Evolutionary conservation across 2,888 invertebrate species (phyloP), one percentile per base, ranked within the genome.

Genomic region (Rhodophaea formosa): DNA sequence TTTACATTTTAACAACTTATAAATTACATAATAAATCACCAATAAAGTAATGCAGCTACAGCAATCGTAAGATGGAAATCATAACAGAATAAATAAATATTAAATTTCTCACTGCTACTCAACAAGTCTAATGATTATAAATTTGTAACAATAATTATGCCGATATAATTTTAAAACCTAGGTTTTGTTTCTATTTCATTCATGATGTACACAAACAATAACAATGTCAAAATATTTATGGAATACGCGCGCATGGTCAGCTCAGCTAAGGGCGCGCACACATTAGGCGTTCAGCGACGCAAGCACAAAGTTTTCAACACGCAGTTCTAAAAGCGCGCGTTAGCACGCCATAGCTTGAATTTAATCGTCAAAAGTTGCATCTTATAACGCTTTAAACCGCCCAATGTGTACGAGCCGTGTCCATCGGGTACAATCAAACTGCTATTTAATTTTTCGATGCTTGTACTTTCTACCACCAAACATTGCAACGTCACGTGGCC

Each of bases 1-100:
- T 89, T 90, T 90, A 90, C 87, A 90, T 84, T 88, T 86, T 88
- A 90, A 90, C 90, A 90, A 91, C 89, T 90, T 90, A 91, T 82
- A 77, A 86, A 90, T 87, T 88, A 90, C 82, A 82, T 83, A 87
- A 88, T 87, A 85, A 84, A 87, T 89, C 88, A 89, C 85, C 84
- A 83, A 83, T 82, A 83, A 88, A 86, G 80, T 85, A 86, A 89
- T 86, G 86, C 82, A 83, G 81, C 88, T 89, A 88, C 86, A 86
- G 86, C 80, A 79, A 86, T 84, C 78, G 70, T 79, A 84, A 76
- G 75, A 76, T 80, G 77, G 75, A 86, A 88, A 82, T 82, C 70
- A 82, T 82, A 86, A 87, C 80, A 79, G 70, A 87, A 85, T 87
- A 88, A 90, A 89, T 90, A 88, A 88, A 84, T 84, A 82, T 84